phyloP scores from a whole-genome alignment of 2,113 vertebrate genomes.

The Orycteropus afer region DNA sequence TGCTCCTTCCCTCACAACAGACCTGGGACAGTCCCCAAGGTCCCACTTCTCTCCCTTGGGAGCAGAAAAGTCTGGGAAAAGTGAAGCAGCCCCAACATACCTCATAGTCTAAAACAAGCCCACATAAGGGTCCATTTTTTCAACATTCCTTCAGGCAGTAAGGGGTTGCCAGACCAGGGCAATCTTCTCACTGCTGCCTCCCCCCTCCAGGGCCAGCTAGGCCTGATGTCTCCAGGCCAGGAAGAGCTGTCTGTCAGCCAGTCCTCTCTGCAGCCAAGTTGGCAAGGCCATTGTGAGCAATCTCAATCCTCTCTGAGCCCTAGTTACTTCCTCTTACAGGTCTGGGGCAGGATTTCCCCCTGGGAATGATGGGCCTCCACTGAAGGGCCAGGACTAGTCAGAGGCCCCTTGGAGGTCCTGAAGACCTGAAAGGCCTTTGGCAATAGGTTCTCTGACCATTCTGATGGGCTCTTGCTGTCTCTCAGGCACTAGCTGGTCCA shows the following conservation, averaged over 20 bases:
- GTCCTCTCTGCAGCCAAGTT: not conserved
- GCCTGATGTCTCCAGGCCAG: not conserved
- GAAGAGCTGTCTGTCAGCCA: not conserved
- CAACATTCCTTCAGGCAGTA: constrained; percentile 66
- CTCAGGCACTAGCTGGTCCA: not conserved
- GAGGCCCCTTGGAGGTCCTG: not conserved
- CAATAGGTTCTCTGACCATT: not conserved
- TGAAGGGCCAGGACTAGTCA: not conserved
- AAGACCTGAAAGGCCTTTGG: not conserved
- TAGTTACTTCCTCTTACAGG: not conserved
- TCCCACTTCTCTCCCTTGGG: not conserved
- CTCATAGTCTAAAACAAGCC: constrained; percentile 67
- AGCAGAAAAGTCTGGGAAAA: constrained; percentile 70
- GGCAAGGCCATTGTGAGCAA: not conserved
- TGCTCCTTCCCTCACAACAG: not conserved
- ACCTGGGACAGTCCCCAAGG: not conserved
- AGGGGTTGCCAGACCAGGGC: constrained; percentile 59
- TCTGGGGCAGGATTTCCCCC: not conserved
- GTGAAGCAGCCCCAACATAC: constrained; percentile 5
- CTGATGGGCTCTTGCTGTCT: not conserved
- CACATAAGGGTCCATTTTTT: constrained; percentile 75
- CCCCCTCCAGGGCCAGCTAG: not conserved
- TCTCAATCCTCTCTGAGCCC: not conserved
- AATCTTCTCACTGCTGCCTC: not conserved
- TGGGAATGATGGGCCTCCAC: not conserved